Evolutionary conservation across 2,113 vertebrate species (phyloP).

Genomic region (Chaetura pelagica): DNA sequence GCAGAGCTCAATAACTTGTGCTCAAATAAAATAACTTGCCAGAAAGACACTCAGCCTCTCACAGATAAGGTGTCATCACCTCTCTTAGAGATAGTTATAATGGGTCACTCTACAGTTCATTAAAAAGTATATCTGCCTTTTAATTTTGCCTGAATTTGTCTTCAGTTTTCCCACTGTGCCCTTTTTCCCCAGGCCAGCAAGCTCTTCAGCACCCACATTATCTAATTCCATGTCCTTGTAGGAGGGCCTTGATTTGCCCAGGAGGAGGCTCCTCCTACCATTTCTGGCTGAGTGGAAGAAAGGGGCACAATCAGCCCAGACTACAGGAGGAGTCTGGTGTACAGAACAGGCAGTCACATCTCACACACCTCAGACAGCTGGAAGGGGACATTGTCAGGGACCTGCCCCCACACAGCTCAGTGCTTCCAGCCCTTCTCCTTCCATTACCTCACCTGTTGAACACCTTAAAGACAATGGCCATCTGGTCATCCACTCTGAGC

Average conservation of each 20-base stretch:
- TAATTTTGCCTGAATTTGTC: neutral
- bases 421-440: neutral
- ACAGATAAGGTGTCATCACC: neutral
- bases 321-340: neutral
- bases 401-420: neutral
- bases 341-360: neutral
- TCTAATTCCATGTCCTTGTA: fast-evolving
- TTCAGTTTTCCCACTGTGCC: neutral
- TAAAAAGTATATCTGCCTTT: neutral
- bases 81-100: neutral
- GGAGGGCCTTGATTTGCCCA: neutral
- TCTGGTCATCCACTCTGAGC: conserved; percentile 88
- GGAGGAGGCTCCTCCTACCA: neutral
- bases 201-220: neutral
- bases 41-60: neutral
- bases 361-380: neutral
- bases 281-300: neutral
- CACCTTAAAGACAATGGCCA: conserved; percentile 93
- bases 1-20: neutral
- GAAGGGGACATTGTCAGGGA: neutral
- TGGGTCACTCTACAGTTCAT: neutral
- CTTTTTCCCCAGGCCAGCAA: neutral
- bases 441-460: conserved; percentile 86
- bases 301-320: neutral
- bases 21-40: neutral